These are phyloP conservation scores for Andrena dorsata DNA, from an alignment of 2,888 invertebrate genomes.

Conservation along the genomic window DNA sequence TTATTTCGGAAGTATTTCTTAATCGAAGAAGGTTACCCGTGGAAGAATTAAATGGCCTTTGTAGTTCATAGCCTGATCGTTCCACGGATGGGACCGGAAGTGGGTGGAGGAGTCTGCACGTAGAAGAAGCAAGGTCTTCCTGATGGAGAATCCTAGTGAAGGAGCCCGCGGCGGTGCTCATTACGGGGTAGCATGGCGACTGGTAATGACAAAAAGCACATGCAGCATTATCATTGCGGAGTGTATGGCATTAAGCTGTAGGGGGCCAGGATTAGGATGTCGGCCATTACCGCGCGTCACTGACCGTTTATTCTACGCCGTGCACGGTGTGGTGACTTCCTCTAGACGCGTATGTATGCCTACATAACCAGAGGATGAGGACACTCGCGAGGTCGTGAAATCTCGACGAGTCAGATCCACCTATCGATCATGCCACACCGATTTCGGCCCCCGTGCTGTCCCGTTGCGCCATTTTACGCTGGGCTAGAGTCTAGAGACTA, in stretches of 20 bases:
- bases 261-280: constrained; percentile 85
- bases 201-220: constrained; percentile 82
- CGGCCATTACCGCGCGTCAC: constrained; percentile 85
- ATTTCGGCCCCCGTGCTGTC: background rate
- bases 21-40: too few relatives aligned
- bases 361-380: constrained; percentile 79
- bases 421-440: constrained; percentile 31
- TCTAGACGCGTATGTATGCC: constrained; percentile 80
- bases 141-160: constrained; percentile 55
- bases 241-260: constrained; percentile 82
- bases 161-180: constrained; percentile 71
- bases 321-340: constrained; percentile 82
- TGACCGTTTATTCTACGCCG: constrained; percentile 84
- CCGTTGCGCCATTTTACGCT: background rate
- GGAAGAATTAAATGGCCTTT: too few relatives aligned
- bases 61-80: background rate
- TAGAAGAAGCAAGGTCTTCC: constrained; percentile 18
- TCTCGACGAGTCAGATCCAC: constrained; percentile 61
- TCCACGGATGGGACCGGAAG: constrained; percentile 20
- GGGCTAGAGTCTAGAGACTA: background rate
- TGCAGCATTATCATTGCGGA: constrained; percentile 81
- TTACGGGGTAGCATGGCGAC: constrained; percentile 74
- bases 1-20: too few relatives aligned
- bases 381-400: constrained; percentile 75
- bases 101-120: background rate